Conservation (phyloP, 2,888 invertebrate genomes). For the Ctena decussata region DNA sequence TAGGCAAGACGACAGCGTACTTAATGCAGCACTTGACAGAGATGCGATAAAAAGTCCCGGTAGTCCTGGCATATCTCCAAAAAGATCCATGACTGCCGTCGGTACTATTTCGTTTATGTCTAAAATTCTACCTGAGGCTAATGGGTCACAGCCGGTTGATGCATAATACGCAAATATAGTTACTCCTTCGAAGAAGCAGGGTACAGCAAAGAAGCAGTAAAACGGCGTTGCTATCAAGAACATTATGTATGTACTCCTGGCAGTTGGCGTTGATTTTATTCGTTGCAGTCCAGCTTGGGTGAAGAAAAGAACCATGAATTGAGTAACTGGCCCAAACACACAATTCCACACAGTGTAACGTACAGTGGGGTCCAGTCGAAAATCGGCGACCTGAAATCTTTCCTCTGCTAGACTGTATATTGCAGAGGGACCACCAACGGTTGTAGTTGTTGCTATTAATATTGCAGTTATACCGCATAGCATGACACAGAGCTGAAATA, state of each 20-base stretch:
- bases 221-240: conserved; percentile 22
- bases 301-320: conserved; percentile 4
- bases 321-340: conserved; percentile 18
- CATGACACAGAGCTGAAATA: conserved; percentile 43
- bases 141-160: conserved; percentile 36
- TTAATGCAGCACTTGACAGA: conserved; percentile 52
- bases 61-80: conserved; percentile 35
- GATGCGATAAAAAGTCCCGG: conserved; percentile 51
- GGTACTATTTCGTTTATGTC: conserved; percentile 48
- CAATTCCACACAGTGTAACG: conserved; percentile 45
- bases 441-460: conserved; percentile 4
- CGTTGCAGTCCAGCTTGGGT: conserved; percentile 49
- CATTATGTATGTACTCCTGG: conserved; percentile 9
- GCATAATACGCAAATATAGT: conserved; percentile 47
- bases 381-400: conserved; percentile 26
- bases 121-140: conserved; percentile 10
- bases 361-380: conserved; percentile 44
- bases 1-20: conserved; percentile 47
- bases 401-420: neutral
- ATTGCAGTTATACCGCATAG: conserved; percentile 31
- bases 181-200: conserved; percentile 29
- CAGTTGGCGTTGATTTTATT: conserved; percentile 27
- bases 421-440: conserved; percentile 9
- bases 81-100: conserved; percentile 36
- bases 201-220: neutral